These are phyloP conservation scores for Melanerpes formicivorus DNA, from an alignment of 2,113 vertebrate species.

Conservation along the genomic window DNA sequence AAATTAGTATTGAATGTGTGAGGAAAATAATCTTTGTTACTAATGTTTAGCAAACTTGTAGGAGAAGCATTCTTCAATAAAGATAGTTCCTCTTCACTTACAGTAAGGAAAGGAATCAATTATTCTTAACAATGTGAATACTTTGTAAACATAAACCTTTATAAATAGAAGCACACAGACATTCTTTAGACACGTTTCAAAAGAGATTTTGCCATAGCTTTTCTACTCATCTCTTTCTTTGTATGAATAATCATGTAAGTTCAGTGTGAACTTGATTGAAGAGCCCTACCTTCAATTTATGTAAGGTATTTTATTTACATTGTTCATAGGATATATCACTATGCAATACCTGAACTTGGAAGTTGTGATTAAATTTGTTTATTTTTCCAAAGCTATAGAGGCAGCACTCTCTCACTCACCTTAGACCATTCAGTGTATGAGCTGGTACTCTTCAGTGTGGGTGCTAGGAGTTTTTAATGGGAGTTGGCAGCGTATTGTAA, in stretches of 20 bases:
- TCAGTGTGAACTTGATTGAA: neutral
- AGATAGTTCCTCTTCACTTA: neutral
- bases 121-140: neutral
- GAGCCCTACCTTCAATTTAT: neutral
- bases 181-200: neutral
- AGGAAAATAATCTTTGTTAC: neutral
- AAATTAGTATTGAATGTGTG: neutral
- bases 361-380: neutral
- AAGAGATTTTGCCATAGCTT: neutral
- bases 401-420: neutral
- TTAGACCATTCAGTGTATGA: neutral
- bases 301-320: neutral
- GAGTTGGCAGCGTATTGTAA: neutral
- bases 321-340: neutral
- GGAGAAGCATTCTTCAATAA: neutral
- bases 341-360: neutral
- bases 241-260: neutral
- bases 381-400: neutral
- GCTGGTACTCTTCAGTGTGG: neutral
- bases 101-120: neutral
- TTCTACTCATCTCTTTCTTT: neutral
- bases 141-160: neutral
- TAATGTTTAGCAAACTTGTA: neutral
- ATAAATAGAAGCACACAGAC: neutral
- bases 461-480: neutral